Base-by-base conservation (phyloP, 2,888 invertebrate genomes). In the Calameuta pallipes region DNA sequence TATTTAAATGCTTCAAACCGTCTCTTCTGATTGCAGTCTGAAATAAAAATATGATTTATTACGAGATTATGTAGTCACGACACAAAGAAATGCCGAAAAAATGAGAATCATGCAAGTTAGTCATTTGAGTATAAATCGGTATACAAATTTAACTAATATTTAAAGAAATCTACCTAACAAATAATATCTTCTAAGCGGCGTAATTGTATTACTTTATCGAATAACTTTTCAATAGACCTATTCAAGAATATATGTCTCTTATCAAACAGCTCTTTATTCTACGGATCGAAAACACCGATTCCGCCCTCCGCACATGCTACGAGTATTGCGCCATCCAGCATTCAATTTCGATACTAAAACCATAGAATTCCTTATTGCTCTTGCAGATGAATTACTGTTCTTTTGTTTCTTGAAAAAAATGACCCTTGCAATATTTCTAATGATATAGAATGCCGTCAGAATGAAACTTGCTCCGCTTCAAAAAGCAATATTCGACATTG, bases 211-310 rank as follows among this genome's bases (percentile, higher is more conserved):
- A 56, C 56, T 15, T 23, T 56, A 56, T 23, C 9, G 9, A 56
- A 23, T 56, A 23, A 23, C 2, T 56, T 56, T 56, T 56, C 56
- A 15, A 23, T 9, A 56, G 9, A 9, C 23, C 23, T 56, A 56
- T 56, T 56, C 56, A 56, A 56, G 56, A 56, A 9, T 56, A 56
- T 56, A 9, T 9, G 23, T 56, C 9, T 56, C 56, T 56, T 56
- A 56, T 23, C 23, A 9, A 56, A 56, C 56, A 23, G 23, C 23
- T 56, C 78, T 69, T 79, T 78, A 79, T 35, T 71, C 77, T 41
- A 82, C 81, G 80, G 83, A 85, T 84, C 85, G 83, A 85, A 83
- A 84, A 82, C 73, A 77, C 81, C 77, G 77, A 84, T 81, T 86
- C 86, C 85, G 82, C 85, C 85, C 83, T 74, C 82, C 80, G 78